These are phyloP conservation scores for Phyllopteryx taeniolatus DNA, from an alignment of 2,113 vertebrate species.

Conservation along the genomic window DNA sequence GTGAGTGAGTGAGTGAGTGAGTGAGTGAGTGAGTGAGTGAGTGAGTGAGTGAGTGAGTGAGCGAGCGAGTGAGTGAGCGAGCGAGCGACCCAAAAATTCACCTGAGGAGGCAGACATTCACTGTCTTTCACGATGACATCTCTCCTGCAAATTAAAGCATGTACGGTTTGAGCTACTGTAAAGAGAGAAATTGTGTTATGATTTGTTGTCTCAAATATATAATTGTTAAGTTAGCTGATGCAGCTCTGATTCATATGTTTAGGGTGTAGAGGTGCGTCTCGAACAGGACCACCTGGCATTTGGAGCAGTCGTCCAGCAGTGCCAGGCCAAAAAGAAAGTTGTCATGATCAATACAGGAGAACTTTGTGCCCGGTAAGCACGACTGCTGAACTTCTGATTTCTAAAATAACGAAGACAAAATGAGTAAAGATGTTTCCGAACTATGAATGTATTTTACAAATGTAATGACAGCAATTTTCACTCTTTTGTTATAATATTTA, in stretches of 20 bases:
- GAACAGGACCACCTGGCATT: slow-evolving; percentile 82
- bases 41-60: too few species aligned
- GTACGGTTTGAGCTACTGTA: too few species aligned
- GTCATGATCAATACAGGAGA: slow-evolving; percentile 80
- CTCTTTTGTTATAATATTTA: neutral
- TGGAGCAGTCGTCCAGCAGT: slow-evolving; percentile 75
- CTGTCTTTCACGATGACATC: neutral
- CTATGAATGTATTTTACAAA: neutral
- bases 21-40: too few species aligned
- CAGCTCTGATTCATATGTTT: neutral
- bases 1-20: too few species aligned
- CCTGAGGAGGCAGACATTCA: too few species aligned
- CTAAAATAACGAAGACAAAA: neutral
- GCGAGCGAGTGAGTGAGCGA: too few species aligned
- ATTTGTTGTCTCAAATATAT: neutral
- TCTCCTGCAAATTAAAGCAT: neutral
- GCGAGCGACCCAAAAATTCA: too few species aligned
- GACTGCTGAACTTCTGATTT: neutral
- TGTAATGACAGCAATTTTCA: neutral
- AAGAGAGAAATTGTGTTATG: neutral
- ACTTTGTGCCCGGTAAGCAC: slow-evolving; percentile 74
- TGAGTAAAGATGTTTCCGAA: neutral
- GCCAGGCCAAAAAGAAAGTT: slow-evolving; percentile 66
- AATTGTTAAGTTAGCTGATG: neutral
- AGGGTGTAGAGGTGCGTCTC: slow-evolving; percentile 76